Conservation (phyloP, 2,113 vertebrate genomes). For the Carettochelys insculpta region DNA sequence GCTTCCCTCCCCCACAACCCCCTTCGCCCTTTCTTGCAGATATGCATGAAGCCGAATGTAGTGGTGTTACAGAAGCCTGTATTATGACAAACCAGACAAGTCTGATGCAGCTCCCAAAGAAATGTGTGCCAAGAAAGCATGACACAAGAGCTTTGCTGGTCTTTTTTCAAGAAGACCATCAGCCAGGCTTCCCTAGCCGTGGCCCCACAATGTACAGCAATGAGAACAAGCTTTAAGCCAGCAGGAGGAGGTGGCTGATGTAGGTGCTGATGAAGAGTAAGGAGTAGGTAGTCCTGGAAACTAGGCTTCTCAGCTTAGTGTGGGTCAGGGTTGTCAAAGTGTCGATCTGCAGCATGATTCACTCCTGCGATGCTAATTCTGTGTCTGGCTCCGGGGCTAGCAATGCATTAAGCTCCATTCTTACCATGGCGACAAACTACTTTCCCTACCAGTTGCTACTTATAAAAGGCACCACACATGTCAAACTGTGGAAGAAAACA, state of each 20-base stretch:
- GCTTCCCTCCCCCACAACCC: accelerated
- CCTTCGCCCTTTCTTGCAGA: background rate
- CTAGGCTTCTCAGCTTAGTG: background rate
- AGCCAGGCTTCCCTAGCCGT: background rate
- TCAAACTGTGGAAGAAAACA: conserved; percentile 28
- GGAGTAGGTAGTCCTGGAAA: background rate
- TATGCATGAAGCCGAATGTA: background rate
- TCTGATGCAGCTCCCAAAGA: background rate
- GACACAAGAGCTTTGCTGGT: background rate
- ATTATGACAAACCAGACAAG: background rate
- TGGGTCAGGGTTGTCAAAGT: conserved; percentile 27
- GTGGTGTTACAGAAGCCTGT: background rate
- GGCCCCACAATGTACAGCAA: accelerated
- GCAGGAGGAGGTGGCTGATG: background rate
- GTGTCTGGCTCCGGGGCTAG: conserved; percentile 30
- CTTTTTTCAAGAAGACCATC: background rate
- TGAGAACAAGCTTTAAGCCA: background rate
- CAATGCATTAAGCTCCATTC: background rate
- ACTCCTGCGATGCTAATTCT: conserved; percentile 44
- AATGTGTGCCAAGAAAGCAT: background rate
- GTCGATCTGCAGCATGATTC: conserved; percentile 27
- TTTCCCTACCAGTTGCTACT: conserved; percentile 23
- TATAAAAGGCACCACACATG: conserved; percentile 29
- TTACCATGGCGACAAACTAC: conserved; percentile 7
- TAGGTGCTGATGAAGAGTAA: background rate